Base-by-base conservation (phyloP, 2,113 vertebrate genomes). In the Sisor rabdophorus region DNA sequence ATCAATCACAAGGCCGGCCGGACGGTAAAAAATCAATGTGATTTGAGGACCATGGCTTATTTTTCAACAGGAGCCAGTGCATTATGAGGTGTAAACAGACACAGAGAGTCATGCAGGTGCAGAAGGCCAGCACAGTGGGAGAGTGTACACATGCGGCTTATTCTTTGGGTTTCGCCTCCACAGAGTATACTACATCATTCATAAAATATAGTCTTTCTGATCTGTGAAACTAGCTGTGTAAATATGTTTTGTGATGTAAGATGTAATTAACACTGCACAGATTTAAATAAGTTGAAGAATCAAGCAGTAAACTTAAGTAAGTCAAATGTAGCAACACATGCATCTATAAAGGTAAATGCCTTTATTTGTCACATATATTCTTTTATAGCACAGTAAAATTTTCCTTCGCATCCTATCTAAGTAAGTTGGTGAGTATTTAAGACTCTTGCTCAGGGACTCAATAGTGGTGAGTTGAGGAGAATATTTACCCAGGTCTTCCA, bases 1-100 rank as follows among this genome's bases (percentile, higher is more conserved):
- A 90, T 90, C 87, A 89, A 90, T 90, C 87, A 87, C 47, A 52
- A 53, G 82, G 75, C 83, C 63, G 60, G 83, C 61, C 60, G 85
- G 73, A 80, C 71, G 76, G 79, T 79, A 78, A 81, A 36, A 80
- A 85, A 89, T 91, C 90, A 87, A 91, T 91, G 86, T 80, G 81
- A 82, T 84, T 64, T 68, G 81, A 80, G 78, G 81, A 82, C 86
- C 74, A 70, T 16, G 16, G 80, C 80, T 82, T 61, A 81, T 75
- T 84, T 87, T 82, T 87, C 86, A 82, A 71, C 70, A 80, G 77
- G 81, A 84, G 78, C 79, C 82, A 64, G 77, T 75, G 78, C 80
- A 88, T 85, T 81, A 85, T 79, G 78, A 80, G 83, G 78, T 79
- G 72, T 58, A 83, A 76, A 81, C 77, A 78, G 58, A 81, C 76